These are phyloP conservation scores for Papilio demoleus DNA, from an alignment of 2,888 invertebrate genomes.

Conservation along the genomic window DNA sequence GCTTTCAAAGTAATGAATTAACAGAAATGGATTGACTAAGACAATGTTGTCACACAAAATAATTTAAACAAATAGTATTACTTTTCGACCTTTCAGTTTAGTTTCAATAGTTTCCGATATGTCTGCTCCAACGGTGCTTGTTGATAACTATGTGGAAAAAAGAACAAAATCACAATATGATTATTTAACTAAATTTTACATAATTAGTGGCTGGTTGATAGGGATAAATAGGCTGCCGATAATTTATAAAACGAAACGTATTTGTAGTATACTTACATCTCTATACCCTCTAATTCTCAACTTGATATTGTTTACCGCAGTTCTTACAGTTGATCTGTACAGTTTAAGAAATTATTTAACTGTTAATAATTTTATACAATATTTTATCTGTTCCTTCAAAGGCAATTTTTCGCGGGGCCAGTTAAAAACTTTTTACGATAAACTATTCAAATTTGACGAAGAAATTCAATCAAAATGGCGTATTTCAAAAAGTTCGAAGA, in stretches of 20 bases:
- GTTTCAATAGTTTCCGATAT: constrained; percentile 21
- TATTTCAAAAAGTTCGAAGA: neutral
- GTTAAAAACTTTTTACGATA: constrained; percentile 43
- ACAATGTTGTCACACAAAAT: neutral
- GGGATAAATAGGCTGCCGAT: constrained; percentile 46
- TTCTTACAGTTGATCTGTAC: neutral
- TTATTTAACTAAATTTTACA: constrained; percentile 42
- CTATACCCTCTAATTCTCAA: constrained; percentile 31
- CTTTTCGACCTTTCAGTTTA: neutral
- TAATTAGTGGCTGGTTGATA: constrained; percentile 38
- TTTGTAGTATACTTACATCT: constrained; percentile 30
- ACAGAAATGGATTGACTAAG: constrained; percentile 4
- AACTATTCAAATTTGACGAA: constrained; percentile 45
- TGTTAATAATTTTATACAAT: constrained; percentile 35
- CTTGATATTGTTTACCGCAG: constrained; percentile 8
- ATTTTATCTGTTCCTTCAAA: constrained; percentile 39
- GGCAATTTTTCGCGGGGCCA: constrained; percentile 38
- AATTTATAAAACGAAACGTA: constrained; percentile 36
- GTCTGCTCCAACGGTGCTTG: constrained; percentile 38
- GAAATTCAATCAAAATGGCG: constrained; percentile 40
- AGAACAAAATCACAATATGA: constrained; percentile 38
- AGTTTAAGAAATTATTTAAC: neutral
- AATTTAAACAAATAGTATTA: neutral
- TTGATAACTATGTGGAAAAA: constrained; percentile 41
- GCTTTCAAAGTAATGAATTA: constrained; percentile 24